Base-by-base conservation (phyloP, 2,888 invertebrate species). In the Encarsia formosa region DNA sequence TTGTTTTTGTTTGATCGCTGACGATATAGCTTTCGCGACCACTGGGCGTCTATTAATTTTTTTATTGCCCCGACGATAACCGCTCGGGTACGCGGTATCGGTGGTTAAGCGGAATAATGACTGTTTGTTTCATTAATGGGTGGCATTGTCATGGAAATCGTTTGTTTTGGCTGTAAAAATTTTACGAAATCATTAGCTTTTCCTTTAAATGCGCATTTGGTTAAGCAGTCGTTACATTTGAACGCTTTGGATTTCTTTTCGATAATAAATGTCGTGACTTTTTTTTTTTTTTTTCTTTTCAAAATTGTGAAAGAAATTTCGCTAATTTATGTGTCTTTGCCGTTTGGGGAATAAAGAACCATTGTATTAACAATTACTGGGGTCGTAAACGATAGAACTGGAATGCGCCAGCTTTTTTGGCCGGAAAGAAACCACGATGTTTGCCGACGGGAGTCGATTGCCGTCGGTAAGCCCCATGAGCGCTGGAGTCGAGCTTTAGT, bases 361-460 rank as follows among this genome's bases (percentile, higher is more conserved):
- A n/a, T n/a, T n/a, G n/a, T n/a, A n/a, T n/a, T n/a, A n/a, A n/a
- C n/a, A n/a, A n/a, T n/a, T 38, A 47, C 47, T 47, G 31, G 34
- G 39, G 42, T 47, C 46, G 49, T 42, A 26, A 49, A 49, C 26
- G 42, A 50, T 47, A 41, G 26, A 32, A 42, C 35, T 29, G 16
- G 41, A 42, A 34, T 23, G 44, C 18, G 29, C 11, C 18, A 13
- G 8, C n/a, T 40, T 16, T 15, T 15, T 26, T 11, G 2, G 13
- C 4, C 19, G 20, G 13, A 1, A 6, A 16, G 19, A 19, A 32
- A 20, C 29, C 5, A 37, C 16, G 43, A 31, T 39, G 24, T 37
- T 41, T 45, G 31, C 51, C 54, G 54, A 45, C 54, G 54, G 54
- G 39, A 38, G 50, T 29, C 54, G 53, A 23, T 29, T 8, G 29